Conservation (phyloP, 2,888 invertebrate species). For the Lycocerus yunnanus region DNA sequence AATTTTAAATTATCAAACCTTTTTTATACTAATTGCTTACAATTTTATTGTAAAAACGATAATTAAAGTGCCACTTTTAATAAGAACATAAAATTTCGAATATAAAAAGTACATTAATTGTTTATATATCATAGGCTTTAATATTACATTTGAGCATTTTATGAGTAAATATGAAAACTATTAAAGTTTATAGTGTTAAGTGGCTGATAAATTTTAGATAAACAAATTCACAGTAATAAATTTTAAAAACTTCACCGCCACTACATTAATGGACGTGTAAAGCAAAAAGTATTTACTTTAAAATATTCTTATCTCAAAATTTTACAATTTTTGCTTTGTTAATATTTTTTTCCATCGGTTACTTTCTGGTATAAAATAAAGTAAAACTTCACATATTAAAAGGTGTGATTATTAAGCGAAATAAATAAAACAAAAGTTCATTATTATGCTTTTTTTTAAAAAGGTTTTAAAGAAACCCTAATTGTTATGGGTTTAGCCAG, state of each 20-base stretch:
- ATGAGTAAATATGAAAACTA: background rate
- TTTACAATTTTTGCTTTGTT: background rate
- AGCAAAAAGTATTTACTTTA: background rate
- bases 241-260: background rate
- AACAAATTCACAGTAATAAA: background rate
- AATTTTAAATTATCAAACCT: background rate
- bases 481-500: conserved; percentile 30
- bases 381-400: background rate
- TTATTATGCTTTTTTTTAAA: conserved; percentile 26
- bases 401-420: conserved; percentile 1
- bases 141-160: background rate
- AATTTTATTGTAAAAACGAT: background rate
- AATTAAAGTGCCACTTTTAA: background rate
- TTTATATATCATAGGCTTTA: background rate
- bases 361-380: background rate
- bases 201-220: background rate
- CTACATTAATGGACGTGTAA: background rate
- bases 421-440: conserved; percentile 17
- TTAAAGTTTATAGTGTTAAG: background rate
- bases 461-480: conserved; percentile 26
- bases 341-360: background rate
- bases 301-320: background rate
- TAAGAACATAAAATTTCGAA: background rate
- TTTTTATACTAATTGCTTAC: background rate
- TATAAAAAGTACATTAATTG: background rate